Conservation (phyloP, 2,797 vertebrate species). For the Gymnodraco acuticeps region DNA sequence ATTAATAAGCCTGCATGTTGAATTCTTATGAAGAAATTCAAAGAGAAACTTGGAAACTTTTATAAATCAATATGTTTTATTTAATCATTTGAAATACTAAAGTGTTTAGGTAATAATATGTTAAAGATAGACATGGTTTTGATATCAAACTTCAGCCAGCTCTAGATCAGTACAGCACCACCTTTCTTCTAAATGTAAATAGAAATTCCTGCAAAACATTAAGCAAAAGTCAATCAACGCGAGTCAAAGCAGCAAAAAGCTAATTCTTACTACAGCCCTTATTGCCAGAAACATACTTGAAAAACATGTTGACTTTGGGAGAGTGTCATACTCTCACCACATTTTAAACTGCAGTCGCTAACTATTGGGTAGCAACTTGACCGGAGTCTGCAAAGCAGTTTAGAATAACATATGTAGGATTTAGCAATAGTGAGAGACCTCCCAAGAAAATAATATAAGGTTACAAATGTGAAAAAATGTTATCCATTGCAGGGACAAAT, state of each 20-base stretch:
- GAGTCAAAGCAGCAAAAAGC: neutral
- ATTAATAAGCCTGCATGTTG: neutral
- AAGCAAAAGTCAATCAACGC: neutral
- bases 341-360: constrained; percentile 18
- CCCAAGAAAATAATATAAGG: neutral
- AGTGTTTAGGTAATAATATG: neutral
- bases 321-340: constrained; percentile 6
- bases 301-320: constrained; percentile 19
- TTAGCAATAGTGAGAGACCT: neutral
- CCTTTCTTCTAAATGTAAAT: neutral
- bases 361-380: neutral
- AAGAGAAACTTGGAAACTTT: neutral
- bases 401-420: constrained; percentile 7
- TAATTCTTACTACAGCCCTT: neutral
- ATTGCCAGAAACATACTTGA: neutral
- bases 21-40: constrained; percentile 1
- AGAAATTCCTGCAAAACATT: neutral
- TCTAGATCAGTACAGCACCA: neutral
- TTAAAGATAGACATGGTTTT: constrained; percentile 14
- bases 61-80: neutral
- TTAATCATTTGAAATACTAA: constrained; percentile 6
- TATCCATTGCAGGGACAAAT: constrained; percentile 1
- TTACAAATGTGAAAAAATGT: constrained; percentile 9
- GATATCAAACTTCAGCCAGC: neutral
- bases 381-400: constrained; percentile 1